Base-by-base conservation (phyloP, 1,140 invertebrate genomes). In the Dendroctonus ponderosae region DNA sequence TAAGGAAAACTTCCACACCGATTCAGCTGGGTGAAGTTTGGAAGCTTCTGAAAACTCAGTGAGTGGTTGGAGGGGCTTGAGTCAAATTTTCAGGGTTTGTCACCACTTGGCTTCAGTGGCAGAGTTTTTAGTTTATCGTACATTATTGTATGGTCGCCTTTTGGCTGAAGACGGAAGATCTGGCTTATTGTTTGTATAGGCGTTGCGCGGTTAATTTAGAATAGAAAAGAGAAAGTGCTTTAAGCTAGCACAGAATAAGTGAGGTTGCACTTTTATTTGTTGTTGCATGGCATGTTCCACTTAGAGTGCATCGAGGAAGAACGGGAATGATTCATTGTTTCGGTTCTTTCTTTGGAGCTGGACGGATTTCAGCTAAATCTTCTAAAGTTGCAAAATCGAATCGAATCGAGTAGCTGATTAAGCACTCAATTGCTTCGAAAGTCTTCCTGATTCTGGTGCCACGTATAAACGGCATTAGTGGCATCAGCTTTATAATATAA, bases 201-300 rank as follows among this genome's bases (percentile, higher is more conserved):
- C 58, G 44, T 43, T 60, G 15, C 43, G 42, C 58, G 49, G 40
- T 62, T 62, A 62, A 62, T 62, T 62, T 12, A 38, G 61, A 42
- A 53, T 62, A 46, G 42, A 62, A 62, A 52, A 62, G 61, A 62
- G 61, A 62, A 62, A 62, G 61, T 62, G 61, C 49, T 62, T 48
- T 43, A 15, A 7, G 42, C 38, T 9, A 14, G 8, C 14, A 54
- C 38, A 46, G 15, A 53, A n/a, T 54, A 38, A 49, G 40, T 14
- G 15, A 49, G 37, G 37, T 14, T 53, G 50, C 50, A 62, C 61
- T 62, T 62, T 62, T 62, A 48, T 62, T 62, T 62, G 52, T 62
- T 52, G 39, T 38, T 26, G 39, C 43, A 26, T 26, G 26, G 26
- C 11, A 7, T 15, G 61, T 43, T 41, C 61, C 43, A 62, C 49